A percentile compares a stretch with the other conserved stretches of the same genome.
These are phyloP conservation scores for Pyrrhura leucotis DNA, from an alignment of 2,797 vertebrate species.

Conservation along the genomic window DNA sequence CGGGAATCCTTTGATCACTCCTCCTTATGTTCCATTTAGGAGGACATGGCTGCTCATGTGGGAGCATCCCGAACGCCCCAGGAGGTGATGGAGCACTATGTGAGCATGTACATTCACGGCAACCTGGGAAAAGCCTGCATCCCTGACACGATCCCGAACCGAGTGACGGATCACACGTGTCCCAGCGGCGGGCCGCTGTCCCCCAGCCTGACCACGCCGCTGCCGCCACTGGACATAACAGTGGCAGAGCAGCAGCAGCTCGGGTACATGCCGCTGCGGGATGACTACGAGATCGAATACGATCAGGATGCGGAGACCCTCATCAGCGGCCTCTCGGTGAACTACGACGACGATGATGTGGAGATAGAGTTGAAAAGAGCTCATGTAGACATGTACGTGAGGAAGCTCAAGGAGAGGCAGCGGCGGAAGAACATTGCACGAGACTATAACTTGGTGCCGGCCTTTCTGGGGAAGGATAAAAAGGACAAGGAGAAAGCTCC, in stretches of 20 bases:
- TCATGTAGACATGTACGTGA: conserved; percentile 98
- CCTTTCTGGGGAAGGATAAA: conserved; percentile 91
- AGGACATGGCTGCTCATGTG: conserved; percentile 96
- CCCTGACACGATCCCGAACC: conserved; percentile 94
- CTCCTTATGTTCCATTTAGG: conserved; percentile 75
- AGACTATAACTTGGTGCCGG: conserved; percentile 92
- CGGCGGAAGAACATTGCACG: conserved; percentile 94
- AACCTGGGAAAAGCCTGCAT: conserved; percentile 98
- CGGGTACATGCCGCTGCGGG: conserved; percentile 96
- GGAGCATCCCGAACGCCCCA: conserved; percentile 91
- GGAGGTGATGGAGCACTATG: conserved; percentile 98
- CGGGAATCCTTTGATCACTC: fast-evolving
- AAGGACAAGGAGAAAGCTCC: conserved; percentile 88
- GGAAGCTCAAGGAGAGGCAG: conserved; percentile 92
- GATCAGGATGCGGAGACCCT: conserved; percentile 96
- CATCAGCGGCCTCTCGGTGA: conserved; percentile 94
- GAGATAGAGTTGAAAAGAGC: conserved; percentile 96
- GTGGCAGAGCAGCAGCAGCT: conserved; percentile 95
- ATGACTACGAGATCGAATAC: conserved; percentile 97
- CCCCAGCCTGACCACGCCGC: conserved; percentile 92
- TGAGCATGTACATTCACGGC: conserved; percentile 98
- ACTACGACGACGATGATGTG: conserved; percentile 96
- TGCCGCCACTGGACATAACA: conserved; percentile 90
- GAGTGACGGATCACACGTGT: conserved; percentile 97
- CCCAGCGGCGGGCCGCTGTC: conserved; percentile 91